phyloP scores from a whole-genome alignment of 2,113 vertebrate genomes.

The Aegotheles bennettii region DNA sequence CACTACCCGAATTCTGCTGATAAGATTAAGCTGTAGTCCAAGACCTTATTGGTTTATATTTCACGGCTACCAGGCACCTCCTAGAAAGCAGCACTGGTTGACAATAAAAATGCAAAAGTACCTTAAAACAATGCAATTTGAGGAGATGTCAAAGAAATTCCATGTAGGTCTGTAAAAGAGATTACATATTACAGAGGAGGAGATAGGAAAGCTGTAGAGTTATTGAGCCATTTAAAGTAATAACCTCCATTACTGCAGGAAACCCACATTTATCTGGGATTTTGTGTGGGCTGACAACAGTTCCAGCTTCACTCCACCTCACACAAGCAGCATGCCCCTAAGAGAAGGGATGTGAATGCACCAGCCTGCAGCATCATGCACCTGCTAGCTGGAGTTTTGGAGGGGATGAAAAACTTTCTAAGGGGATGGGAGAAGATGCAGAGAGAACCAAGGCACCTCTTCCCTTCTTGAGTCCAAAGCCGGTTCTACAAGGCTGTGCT shows the following conservation, averaged over 20 bases:
- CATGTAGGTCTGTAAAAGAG: not conserved
- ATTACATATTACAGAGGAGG: not conserved
- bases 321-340: not conserved
- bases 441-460: not conserved
- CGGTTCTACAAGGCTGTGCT: not conserved
- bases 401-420: not conserved
- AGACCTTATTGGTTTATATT: slow-evolving; percentile 25
- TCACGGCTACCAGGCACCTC: not conserved
- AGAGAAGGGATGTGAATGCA: not conserved
- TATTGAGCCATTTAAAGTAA: not conserved
- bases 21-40: slow-evolving; percentile 19
- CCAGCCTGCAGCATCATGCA: not conserved
- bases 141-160: not conserved
- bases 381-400: not conserved
- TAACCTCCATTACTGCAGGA: not conserved
- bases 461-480: not conserved
- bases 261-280: not conserved
- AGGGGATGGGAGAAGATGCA: rapidly evolving
- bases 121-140: slow-evolving; percentile 30
- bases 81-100: not conserved
- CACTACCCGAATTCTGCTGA: slow-evolving; percentile 15
- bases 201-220: not conserved
- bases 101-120: slow-evolving; percentile 44
- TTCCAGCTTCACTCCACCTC: not conserved
- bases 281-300: rapidly evolving